A percentile compares a stretch with the other conserved stretches of the same genome.
Conservation (phyloP, 2,888 invertebrate species). For the Synergus japonicus region DNA sequence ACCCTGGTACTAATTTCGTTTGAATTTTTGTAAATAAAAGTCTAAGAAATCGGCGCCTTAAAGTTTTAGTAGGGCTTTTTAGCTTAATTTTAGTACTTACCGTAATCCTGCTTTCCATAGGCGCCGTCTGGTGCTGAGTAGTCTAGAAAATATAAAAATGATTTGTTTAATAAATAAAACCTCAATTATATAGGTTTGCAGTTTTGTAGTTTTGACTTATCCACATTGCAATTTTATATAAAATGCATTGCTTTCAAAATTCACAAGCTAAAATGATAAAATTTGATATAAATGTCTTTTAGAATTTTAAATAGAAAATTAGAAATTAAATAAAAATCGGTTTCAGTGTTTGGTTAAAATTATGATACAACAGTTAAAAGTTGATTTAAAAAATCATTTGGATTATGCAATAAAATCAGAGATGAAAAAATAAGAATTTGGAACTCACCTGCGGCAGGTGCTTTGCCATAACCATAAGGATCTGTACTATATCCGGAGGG, state of each 20-base stretch:
- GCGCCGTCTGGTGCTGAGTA: conserved; percentile 72
- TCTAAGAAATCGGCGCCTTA: conserved; percentile 3
- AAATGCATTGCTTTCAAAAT: not conserved
- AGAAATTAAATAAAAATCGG: too few species aligned
- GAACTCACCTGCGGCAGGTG: conserved; percentile 69
- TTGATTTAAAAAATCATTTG: conserved; percentile 15
- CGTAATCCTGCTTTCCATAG: conserved; percentile 75
- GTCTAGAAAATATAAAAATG: conserved; percentile 64
- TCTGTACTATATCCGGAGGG: conserved; percentile 72
- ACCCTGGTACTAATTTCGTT: not conserved
- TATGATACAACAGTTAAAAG: not conserved
- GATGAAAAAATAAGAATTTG: not conserved
- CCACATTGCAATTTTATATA: too few species aligned
- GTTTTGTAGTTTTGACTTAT: conserved; percentile 12
- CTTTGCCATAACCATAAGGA: conserved; percentile 75
- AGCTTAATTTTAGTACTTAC: conserved; percentile 69
- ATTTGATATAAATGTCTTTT: not conserved
- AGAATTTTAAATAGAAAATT: too few species aligned
- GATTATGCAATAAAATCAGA: not conserved
- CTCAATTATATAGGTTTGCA: not conserved
- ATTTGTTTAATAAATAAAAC: not conserved
- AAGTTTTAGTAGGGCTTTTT: conserved; percentile 2
- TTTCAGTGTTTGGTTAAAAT: not conserved
- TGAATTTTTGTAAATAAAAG: not conserved
- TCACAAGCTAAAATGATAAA: not conserved